Evolutionary conservation across 2,113 vertebrate species (phyloP).

Genomic region (Tragelaphus scriptus): DNA sequence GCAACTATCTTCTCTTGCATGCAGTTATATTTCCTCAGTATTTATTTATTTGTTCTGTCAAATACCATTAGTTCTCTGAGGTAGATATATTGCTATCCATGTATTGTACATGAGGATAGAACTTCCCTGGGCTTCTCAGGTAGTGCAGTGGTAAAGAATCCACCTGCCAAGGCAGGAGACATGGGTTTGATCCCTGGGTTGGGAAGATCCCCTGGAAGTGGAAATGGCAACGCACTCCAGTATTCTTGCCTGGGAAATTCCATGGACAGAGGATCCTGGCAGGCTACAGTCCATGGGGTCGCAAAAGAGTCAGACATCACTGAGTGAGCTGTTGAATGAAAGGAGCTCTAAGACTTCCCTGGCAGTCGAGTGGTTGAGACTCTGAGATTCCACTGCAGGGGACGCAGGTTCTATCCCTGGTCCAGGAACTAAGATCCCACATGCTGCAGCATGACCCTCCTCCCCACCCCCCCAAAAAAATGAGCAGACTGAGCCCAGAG

Average conservation of each 20-base stretch:
- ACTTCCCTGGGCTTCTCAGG: not conserved
- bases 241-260: not conserved
- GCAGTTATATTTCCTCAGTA: not conserved
- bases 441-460: not conserved
- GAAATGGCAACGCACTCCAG: not conserved
- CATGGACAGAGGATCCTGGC: not conserved
- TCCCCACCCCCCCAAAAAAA: rapidly evolving
- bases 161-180: no score
- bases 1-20: not conserved
- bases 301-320: not conserved
- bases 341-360: not conserved
- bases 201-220: not conserved
- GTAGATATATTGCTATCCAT: not conserved
- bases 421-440: not conserved
- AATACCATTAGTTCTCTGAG: not conserved
- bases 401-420: not conserved
- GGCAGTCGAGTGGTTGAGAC: not conserved
- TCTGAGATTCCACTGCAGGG: not conserved
- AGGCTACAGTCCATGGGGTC: not conserved
- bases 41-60: not conserved
- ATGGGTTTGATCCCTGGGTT: not conserved
- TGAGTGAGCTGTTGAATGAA: not conserved
- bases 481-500: not conserved
- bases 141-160: not conserved
- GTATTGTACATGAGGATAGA: not conserved